phyloP scores from a whole-genome alignment of 2,113 vertebrate species.

The Murina feae region DNA sequence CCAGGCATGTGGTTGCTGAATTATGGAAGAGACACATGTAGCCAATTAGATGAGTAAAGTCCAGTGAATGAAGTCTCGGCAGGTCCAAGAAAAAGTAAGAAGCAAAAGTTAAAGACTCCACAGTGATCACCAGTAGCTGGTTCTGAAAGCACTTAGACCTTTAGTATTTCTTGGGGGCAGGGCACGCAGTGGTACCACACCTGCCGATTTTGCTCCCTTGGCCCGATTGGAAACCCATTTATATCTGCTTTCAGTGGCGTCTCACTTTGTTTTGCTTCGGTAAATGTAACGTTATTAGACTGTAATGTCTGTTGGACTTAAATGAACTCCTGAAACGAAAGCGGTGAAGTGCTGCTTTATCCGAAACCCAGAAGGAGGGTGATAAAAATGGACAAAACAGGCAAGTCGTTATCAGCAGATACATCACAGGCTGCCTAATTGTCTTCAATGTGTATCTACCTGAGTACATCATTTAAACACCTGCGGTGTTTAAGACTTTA shows the following conservation, averaged over 20 bases:
- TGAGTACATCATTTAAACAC: background rate
- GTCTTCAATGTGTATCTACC: background rate
- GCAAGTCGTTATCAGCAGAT: background rate
- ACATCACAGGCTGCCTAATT: background rate
- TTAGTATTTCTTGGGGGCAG: background rate
- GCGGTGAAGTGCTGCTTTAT: conserved; percentile 1
- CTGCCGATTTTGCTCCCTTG: background rate
- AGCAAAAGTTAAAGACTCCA: background rate
- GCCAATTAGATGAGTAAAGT: conserved; percentile 19
- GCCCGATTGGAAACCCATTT: background rate
- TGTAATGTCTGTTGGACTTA: background rate
- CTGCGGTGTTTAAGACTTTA: background rate
- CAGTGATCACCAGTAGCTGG: conserved; percentile 14
- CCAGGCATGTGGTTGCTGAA: background rate
- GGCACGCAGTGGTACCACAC: background rate
- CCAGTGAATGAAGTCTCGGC: background rate
- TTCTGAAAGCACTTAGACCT: background rate
- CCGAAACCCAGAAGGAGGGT: background rate
- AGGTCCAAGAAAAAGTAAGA: background rate
- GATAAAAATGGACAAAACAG: background rate
- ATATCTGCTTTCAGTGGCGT: background rate
- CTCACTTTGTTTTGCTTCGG: background rate
- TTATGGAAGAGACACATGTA: conserved; percentile 10
- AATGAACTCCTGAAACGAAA: background rate
- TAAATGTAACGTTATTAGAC: background rate